Evolutionary conservation across 2,888 invertebrate species (phyloP).

Genomic region (Carpatolechia fugitivella): DNA sequence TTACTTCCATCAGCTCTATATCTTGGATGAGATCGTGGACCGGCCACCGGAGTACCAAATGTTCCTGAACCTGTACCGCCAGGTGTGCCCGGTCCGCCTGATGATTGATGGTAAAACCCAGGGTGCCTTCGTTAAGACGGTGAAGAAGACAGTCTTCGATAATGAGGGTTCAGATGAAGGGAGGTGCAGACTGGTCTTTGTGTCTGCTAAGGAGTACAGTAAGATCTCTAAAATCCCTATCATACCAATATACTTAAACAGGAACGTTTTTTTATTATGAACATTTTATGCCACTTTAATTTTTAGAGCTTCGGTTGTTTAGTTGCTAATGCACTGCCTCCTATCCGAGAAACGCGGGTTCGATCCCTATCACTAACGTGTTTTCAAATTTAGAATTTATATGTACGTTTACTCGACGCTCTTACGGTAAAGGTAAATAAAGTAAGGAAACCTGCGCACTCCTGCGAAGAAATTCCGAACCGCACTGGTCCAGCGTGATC

Average conservation of each 20-base stretch:
- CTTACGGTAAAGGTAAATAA: too few species aligned
- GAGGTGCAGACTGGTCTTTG: conserved; percentile 74
- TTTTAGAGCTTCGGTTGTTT: too few species aligned
- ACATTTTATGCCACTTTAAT: too few species aligned
- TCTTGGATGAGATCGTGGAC: conserved; percentile 85
- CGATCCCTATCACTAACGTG: too few species aligned
- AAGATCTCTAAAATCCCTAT: conserved; percentile 35
- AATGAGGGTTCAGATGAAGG: conserved; percentile 41
- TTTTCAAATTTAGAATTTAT: too few species aligned
- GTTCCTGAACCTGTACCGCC: conserved; percentile 78
- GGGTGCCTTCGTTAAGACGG: conserved; percentile 66
- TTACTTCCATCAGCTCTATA: conserved; percentile 76
- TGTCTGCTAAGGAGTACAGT: conserved; percentile 81
- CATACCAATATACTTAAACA: background rate
- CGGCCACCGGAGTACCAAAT: conserved; percentile 80
- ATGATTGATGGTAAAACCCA: conserved; percentile 76
- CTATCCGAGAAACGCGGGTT: too few species aligned
- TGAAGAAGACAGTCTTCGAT: conserved; percentile 64
- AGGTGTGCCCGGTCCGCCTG: conserved; percentile 79
- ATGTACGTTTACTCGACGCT: too few species aligned
- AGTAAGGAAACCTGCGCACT: too few species aligned
- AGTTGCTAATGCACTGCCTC: too few species aligned
- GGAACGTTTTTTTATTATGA: too few species aligned
- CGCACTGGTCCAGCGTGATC: too few species aligned
- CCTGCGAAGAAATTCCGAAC: too few species aligned